phyloP scores from a whole-genome alignment of 2,888 invertebrate genomes.

The Chymomyza fuscimana region DNA sequence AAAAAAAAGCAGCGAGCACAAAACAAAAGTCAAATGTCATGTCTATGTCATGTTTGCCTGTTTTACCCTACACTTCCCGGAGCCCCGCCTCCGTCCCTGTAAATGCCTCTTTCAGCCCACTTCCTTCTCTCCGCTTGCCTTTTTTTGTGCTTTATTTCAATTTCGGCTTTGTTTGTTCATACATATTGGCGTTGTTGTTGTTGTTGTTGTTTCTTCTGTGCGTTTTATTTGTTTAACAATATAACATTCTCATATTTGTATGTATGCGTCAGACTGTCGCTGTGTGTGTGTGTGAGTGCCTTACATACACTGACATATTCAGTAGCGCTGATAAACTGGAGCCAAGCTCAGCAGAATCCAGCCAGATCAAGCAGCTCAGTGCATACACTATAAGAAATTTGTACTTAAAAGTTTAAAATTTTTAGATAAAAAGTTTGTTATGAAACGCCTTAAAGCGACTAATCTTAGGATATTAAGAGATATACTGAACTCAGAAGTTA shows the following conservation, averaged over 20 bases:
- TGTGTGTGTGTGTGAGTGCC: background rate
- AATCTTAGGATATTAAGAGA: too few relatives aligned
- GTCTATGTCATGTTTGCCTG: conserved; percentile 70
- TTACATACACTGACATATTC: conserved; percentile 63
- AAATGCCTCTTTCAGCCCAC: background rate
- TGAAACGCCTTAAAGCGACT: too few relatives aligned
- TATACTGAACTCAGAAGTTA: too few relatives aligned
- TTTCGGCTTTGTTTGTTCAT: conserved; percentile 51
- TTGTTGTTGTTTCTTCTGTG: conserved; percentile 31
- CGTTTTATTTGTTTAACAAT: conserved; percentile 67
- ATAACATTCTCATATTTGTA: conserved; percentile 32
- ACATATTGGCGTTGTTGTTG: conserved; percentile 34
- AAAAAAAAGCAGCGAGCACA: conserved; percentile 20
- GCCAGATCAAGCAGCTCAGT: background rate
- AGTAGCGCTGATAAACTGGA: conserved; percentile 54
- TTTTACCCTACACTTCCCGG: conserved; percentile 9
- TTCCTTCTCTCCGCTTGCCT: conserved; percentile 6
- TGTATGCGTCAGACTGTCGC: too few relatives aligned
- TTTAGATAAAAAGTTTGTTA: too few relatives aligned
- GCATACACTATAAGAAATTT: background rate
- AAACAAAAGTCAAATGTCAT: conserved; percentile 73
- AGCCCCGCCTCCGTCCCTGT: background rate
- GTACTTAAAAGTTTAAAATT: too few relatives aligned
- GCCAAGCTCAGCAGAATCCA: conserved; percentile 32
- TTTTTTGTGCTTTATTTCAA: conserved; percentile 50